A percentile compares a stretch with the other conserved stretches of the same genome.
Conservation (phyloP, 2,888 invertebrate genomes). For the Plebejus argus region DNA sequence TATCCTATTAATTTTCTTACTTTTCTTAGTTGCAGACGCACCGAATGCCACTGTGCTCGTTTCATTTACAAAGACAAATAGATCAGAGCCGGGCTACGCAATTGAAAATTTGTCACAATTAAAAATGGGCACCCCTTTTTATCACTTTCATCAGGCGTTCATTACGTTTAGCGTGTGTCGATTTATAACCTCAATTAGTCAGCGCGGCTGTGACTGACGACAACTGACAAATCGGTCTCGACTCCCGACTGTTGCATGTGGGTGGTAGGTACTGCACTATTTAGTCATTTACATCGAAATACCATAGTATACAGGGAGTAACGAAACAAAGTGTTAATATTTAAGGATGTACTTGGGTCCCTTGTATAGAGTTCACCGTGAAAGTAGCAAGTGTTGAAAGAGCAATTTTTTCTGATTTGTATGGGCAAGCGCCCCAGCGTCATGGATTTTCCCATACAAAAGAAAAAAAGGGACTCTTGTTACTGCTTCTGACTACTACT, state of each 20-base stretch:
- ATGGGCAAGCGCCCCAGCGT: too few relatives aligned
- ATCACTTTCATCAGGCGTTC: conserved; percentile 54
- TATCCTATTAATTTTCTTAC: neutral
- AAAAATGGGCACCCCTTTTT: conserved; percentile 42
- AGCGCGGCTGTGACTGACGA: conserved; percentile 62
- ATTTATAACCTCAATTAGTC: conserved; percentile 77
- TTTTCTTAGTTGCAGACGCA: too few relatives aligned
- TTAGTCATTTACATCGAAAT: neutral
- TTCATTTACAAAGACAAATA: conserved; percentile 8
- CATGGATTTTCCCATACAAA: too few relatives aligned
- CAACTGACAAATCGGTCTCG: conserved; percentile 69
- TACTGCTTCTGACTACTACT: too few relatives aligned
- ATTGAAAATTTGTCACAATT: conserved; percentile 38
- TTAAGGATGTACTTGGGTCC: too few relatives aligned
- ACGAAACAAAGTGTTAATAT: too few relatives aligned
- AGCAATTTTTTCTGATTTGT: too few relatives aligned
- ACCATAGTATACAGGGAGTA: neutral
- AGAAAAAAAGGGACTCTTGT: too few relatives aligned
- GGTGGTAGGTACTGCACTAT: conserved; percentile 53
- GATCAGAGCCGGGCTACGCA: conserved; percentile 16
- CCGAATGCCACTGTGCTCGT: neutral
- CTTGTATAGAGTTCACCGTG: neutral
- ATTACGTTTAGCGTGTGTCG: conserved; percentile 61
- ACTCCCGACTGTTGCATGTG: conserved; percentile 65
- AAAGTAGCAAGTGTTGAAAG: too few relatives aligned